phyloP scores from a whole-genome alignment of 1,140 invertebrate species.

The Riptortus pedestris region DNA sequence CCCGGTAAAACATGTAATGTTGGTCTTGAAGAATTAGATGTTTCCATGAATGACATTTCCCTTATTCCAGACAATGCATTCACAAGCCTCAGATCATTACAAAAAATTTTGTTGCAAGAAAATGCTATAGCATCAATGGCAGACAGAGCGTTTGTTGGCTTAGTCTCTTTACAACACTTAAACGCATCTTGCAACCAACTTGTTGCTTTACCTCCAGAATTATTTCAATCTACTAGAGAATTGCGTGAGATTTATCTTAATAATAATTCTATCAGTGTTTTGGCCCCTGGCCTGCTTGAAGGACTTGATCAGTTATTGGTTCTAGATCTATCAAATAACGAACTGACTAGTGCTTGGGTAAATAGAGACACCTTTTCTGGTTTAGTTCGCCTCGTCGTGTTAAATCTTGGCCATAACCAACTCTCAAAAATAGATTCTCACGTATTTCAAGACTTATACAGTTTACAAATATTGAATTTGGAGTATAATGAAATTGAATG shows the following conservation, averaged over 20 bases:
- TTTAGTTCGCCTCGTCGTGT: constrained; percentile 55
- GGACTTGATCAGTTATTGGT: constrained; percentile 62
- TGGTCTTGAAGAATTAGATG: constrained; percentile 55
- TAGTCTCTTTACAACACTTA: constrained; percentile 52
- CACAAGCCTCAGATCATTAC: constrained; percentile 52
- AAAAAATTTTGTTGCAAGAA: constrained; percentile 55
- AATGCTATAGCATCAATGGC: constrained; percentile 61
- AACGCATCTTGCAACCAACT: constrained; percentile 69
- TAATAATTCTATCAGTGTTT: constrained; percentile 65
- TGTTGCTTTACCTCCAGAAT: constrained; percentile 57
- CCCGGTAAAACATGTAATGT: constrained; percentile 49
- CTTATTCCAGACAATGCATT: constrained; percentile 55
- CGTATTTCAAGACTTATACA: constrained; percentile 63
- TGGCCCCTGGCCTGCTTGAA: constrained; percentile 64
- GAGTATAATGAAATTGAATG: constrained; percentile 62
- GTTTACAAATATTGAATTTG: constrained; percentile 63
- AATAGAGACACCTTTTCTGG: constrained; percentile 65
- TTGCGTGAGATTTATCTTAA: constrained; percentile 61
- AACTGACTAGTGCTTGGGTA: constrained; percentile 66
- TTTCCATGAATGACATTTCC: constrained; percentile 62
- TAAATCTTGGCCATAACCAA: constrained; percentile 65
- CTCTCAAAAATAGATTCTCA: constrained; percentile 56
- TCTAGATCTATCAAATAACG: constrained; percentile 61
- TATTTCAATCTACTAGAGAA: constrained; percentile 56
- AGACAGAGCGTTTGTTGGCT: constrained; percentile 57